Percentiles rank a stretch among this genome's conserved stretches.
Conservation (phyloP, 2,888 invertebrate species). For the Hyalella azteca region DNA sequence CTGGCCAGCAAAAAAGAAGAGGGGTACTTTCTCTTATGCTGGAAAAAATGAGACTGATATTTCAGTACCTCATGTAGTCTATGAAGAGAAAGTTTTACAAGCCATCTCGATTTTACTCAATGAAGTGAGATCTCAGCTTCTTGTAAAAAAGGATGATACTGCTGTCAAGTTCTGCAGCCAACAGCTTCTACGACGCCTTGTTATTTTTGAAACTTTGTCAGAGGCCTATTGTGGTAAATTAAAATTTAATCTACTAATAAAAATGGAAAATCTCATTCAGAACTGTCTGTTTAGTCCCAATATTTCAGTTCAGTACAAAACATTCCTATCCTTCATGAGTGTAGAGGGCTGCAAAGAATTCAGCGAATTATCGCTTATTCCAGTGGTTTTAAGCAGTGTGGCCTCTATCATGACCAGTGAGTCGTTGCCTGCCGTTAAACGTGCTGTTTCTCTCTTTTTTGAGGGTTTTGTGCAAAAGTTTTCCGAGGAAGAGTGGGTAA, state of each 20-base stretch:
- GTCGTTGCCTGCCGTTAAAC: not conserved
- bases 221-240: not conserved
- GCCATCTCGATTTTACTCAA: not conserved
- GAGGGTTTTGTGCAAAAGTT: not conserved
- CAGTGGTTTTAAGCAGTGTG: not conserved
- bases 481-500: not conserved
- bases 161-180: slow-evolving; percentile 10
- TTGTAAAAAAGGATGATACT: not conserved
- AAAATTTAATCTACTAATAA: not conserved
- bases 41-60: too few relatives aligned
- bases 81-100: not conserved
- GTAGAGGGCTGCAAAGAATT: slow-evolving; percentile 16
- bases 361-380: not conserved
- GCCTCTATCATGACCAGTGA: not conserved
- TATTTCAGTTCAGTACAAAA: not conserved
- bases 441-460: not conserved
- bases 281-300: not conserved
- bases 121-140: not conserved
- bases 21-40: too few relatives aligned
- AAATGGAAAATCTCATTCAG: not conserved
- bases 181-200: not conserved
- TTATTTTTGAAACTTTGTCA: not conserved
- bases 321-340: not conserved
- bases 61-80: not conserved
- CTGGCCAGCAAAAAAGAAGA: too few relatives aligned